Evolutionary conservation across 2,888 invertebrate genomes (phyloP).

Genomic region (Morpho helenor): DNA sequence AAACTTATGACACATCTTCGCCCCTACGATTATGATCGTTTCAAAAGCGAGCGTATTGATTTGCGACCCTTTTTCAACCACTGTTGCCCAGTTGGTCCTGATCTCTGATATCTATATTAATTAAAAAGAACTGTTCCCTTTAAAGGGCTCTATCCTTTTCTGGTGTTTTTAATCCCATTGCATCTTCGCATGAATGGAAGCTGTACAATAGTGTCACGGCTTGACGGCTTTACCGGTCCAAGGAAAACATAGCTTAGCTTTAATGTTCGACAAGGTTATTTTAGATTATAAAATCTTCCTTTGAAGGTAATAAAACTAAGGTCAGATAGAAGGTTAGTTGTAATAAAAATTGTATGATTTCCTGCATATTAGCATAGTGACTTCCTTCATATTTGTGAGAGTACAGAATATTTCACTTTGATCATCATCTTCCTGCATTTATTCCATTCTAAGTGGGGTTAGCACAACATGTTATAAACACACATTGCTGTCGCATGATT

Average conservation of each 20-base stretch:
- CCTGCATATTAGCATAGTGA: no score
- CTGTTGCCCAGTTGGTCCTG: conserved; percentile 40
- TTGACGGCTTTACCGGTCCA: conserved; percentile 59
- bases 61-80: conserved; percentile 56
- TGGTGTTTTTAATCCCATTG: conserved; percentile 36
- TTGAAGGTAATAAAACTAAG: not conserved
- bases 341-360: not conserved
- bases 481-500: no score
- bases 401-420: no score
- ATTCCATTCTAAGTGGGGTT: no score
- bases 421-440: no score
- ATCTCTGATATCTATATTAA: conserved; percentile 34
- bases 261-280: conserved; percentile 4
- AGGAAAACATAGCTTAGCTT: conserved; percentile 41
- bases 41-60: conserved; percentile 52
- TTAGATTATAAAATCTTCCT: conserved; percentile 2
- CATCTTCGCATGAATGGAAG: conserved; percentile 51
- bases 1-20: conserved; percentile 69
- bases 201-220: conserved; percentile 44
- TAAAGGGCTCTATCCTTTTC: conserved; percentile 31
- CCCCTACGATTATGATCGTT: conserved; percentile 36
- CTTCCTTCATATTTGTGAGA: no score
- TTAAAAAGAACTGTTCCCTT: conserved; percentile 19
- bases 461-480: no score
- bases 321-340: no score